These are phyloP conservation scores for Pristionchus mayeri DNA, from an alignment of 2,888 invertebrate genomes.

Conservation along the genomic window DNA sequence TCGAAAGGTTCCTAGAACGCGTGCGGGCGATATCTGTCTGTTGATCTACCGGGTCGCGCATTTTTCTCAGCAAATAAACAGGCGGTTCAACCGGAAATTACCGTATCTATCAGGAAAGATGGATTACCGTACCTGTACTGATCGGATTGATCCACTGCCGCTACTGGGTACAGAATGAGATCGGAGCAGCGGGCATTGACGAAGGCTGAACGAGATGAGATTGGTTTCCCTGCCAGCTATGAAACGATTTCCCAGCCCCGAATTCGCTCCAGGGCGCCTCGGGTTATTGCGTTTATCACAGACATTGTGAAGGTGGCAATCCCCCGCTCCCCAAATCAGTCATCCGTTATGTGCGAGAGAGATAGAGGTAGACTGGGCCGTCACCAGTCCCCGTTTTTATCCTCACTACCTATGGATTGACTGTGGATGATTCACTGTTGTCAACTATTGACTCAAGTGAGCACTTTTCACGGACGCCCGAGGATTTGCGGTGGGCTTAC, in stretches of 20 bases:
- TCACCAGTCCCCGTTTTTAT: constrained; percentile 5
- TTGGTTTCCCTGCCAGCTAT: not conserved
- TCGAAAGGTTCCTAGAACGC: constrained; percentile 37
- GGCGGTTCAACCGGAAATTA: not conserved
- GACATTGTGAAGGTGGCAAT: not conserved
- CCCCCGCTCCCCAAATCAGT: not conserved
- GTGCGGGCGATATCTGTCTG: not conserved
- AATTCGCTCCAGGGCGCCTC: constrained; percentile 15
- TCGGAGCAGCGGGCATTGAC: constrained; percentile 75
- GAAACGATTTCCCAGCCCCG: not conserved
- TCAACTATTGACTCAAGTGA: too few species aligned
- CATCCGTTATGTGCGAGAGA: not conserved
- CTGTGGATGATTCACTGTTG: too few species aligned
- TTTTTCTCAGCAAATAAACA: not conserved
- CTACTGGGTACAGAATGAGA: constrained; percentile 74
- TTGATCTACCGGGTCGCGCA: constrained; percentile 1
- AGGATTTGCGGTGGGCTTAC: too few species aligned
- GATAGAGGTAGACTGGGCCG: not conserved
- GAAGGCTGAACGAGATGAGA: constrained; percentile 58
- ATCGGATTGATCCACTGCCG: constrained; percentile 76
- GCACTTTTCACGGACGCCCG: too few species aligned
- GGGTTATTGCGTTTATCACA: not conserved
- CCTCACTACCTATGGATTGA: too few species aligned
- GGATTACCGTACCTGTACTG: constrained; percentile 69
- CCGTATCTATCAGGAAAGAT: not conserved